Evolutionary conservation across 1,140 invertebrate genomes (phyloP), one percentile per base, ranked within the genome.

Genomic region (Bicyclus anynana): DNA sequence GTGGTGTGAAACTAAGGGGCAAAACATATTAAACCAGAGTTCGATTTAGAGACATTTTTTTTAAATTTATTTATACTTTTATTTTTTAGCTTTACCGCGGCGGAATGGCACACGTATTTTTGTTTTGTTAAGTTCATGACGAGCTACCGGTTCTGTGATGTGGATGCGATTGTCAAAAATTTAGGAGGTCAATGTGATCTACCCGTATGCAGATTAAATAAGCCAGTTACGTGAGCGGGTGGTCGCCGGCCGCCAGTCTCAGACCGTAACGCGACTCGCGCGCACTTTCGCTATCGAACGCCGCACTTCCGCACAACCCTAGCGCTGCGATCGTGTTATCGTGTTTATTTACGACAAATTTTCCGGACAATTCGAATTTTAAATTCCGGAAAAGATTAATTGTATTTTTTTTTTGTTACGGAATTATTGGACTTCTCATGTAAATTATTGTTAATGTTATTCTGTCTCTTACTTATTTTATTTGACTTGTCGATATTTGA

Each of bases 201-300:
- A 65, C 37, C 63, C 40, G 53, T 62, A 65, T 65, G 57, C 33
- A 58, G 62, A 69, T 69, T 63, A 55, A 53, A 56, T 67, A 62
- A 60, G 57, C 53, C 33, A 48, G 66, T 82, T 78, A 84, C 76
- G 72, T 79, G 80, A 81, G 59, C 60, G 65, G 65, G 63, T 57
- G 55, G 51, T 38, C 38, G 59, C 50, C 51, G 61, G 66, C 53
- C 54, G 62, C 59, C 84, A 87, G 84, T 87, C 82, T 80, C 53
- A 52, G 46, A 76, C 53, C 65, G 80, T 63, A 72, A 61, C 78
- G 77, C 74, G 66, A 67, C 68, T 66, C 76, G 75, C 76, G 67
- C 84, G 80, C 80, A 85, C 80, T 85, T 85, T 87, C 84, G 84
- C 77, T 84, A 67, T 87, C 78, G 37, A 49, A 46, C 55, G 13